Percentiles rank a stretch among this genome's conserved stretches.
Conservation (phyloP, 23 tunicate species). For the Aplidium turbinatum region DNA sequence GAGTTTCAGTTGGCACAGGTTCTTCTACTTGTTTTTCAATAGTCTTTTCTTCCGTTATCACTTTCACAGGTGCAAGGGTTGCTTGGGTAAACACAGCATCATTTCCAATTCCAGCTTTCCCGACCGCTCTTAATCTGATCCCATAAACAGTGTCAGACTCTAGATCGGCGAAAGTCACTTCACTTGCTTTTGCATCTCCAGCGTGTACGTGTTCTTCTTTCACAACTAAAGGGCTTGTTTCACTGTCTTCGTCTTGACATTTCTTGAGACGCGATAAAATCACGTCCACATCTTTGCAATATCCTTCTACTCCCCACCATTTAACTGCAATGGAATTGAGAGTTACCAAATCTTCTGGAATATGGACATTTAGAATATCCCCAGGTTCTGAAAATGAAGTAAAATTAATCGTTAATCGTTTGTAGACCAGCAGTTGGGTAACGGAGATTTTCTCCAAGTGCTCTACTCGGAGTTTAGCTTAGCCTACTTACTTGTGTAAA, state of each 20-base stretch:
- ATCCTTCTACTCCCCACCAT: constrained; percentile 87
- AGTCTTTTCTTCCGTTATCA: no score
- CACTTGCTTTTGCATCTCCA: constrained; percentile 6
- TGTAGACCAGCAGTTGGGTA: no score
- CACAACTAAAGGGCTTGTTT: constrained; percentile 8
- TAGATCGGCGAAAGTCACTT: constrained; percentile 42
- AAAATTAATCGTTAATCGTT: no score
- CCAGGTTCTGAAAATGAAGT: constrained; percentile 63
- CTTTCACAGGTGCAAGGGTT: constrained; percentile 18
- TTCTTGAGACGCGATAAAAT: constrained; percentile 37
- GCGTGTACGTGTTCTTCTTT: constrained; percentile 16
- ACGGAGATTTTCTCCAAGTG: no score
- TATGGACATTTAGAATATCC: constrained; percentile 59
- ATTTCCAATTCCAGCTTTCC: constrained; percentile 55
- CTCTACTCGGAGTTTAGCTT: neutral
- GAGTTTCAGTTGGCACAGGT: neutral
- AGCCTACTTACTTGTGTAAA: constrained; percentile 59
- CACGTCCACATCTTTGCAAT: constrained; percentile 53
- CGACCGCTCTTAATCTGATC: constrained; percentile 48
- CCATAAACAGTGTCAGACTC: constrained; percentile 55
- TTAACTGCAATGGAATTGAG: constrained; percentile 37
- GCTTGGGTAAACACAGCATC: constrained; percentile 54
- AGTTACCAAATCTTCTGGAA: constrained; percentile 61
- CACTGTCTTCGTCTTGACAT: constrained; percentile 19
- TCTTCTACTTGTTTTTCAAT: no score